Evolutionary conservation across 2,888 invertebrate genomes (phyloP).

Genomic region (Amphiduros pacificus): DNA sequence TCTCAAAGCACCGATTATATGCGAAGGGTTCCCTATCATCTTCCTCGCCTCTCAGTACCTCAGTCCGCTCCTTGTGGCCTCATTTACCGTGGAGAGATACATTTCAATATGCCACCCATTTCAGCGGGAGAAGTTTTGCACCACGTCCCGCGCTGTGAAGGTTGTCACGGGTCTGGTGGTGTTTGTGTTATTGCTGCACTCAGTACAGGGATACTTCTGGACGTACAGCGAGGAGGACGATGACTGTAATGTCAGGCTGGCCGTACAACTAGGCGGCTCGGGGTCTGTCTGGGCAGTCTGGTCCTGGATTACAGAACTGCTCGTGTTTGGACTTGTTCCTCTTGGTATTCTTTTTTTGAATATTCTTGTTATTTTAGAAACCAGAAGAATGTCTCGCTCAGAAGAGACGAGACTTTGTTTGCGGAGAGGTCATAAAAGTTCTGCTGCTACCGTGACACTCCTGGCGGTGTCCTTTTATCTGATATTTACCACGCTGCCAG

Average conservation of each 20-base stretch:
- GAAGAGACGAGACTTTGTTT: slow-evolving; percentile 28
- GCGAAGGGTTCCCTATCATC: slow-evolving; percentile 51
- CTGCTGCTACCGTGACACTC: slow-evolving; percentile 56
- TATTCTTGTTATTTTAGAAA: slow-evolving; percentile 53
- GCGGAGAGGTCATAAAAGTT: slow-evolving; percentile 27
- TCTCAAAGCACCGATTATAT: slow-evolving; percentile 45
- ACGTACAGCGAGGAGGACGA: slow-evolving; percentile 31
- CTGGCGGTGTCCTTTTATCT: slow-evolving; percentile 51
- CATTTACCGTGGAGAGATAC: slow-evolving; percentile 57
- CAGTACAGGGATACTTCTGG: slow-evolving; percentile 56
- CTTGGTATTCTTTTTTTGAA: slow-evolving; percentile 55
- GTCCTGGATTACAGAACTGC: slow-evolving; percentile 52
- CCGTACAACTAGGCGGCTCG: slow-evolving; percentile 36
- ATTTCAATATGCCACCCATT: slow-evolving; percentile 59
- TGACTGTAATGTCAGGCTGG: slow-evolving; percentile 39
- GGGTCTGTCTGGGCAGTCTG: slow-evolving; percentile 50
- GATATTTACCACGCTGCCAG: slow-evolving; percentile 50
- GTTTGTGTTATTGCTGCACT: slow-evolving; percentile 41
- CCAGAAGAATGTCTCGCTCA: slow-evolving; percentile 31
- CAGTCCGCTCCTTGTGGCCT: slow-evolving; percentile 54
- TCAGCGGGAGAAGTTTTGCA: slow-evolving; percentile 50
- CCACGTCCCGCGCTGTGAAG: slow-evolving; percentile 45
- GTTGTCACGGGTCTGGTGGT: slow-evolving; percentile 42
- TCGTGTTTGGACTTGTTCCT: slow-evolving; percentile 54
- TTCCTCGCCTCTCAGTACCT: slow-evolving; percentile 53